These are phyloP conservation scores for Tonatia bakeri DNA, from an alignment of 2,113 vertebrate species.

Conservation along the genomic window DNA sequence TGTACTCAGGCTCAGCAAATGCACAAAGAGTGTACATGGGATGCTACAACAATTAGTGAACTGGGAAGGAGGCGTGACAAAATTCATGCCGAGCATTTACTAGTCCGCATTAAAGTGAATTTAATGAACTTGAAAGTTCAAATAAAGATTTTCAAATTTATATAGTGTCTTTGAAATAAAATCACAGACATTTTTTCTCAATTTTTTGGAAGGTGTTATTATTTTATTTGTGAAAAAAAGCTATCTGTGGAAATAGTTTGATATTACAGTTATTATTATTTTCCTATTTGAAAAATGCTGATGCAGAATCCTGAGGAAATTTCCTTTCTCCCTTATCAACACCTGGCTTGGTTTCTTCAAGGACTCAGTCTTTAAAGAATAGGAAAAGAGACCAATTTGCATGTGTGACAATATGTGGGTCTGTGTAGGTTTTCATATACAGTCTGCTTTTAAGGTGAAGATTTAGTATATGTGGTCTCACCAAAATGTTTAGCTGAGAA, in stretches of 20 bases:
- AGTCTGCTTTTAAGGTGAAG: neutral
- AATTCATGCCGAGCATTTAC: neutral
- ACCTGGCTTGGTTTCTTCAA: neutral
- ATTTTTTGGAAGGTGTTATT: neutral
- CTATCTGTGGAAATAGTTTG: neutral
- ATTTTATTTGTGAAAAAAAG: neutral
- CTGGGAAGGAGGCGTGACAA: neutral
- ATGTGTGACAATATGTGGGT: neutral
- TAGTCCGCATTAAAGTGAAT: neutral
- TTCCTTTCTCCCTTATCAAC: neutral
- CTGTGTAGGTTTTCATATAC: neutral
- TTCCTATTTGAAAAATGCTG: neutral
- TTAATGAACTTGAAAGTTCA: conserved; percentile 21
- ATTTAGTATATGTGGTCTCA: neutral
- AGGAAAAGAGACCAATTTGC: neutral
- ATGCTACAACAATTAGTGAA: neutral
- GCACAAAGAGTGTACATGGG: neutral
- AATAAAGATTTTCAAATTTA: neutral
- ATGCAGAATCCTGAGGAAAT: neutral
- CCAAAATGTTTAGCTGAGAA: neutral
- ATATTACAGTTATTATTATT: neutral
- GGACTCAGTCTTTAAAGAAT: neutral
- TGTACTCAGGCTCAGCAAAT: neutral
- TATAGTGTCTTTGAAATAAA: conserved; percentile 10
- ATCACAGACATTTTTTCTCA: neutral